These are phyloP conservation scores for Eurosta solidaginis DNA, from an alignment of 1,140 invertebrate species.

Conservation along the genomic window DNA sequence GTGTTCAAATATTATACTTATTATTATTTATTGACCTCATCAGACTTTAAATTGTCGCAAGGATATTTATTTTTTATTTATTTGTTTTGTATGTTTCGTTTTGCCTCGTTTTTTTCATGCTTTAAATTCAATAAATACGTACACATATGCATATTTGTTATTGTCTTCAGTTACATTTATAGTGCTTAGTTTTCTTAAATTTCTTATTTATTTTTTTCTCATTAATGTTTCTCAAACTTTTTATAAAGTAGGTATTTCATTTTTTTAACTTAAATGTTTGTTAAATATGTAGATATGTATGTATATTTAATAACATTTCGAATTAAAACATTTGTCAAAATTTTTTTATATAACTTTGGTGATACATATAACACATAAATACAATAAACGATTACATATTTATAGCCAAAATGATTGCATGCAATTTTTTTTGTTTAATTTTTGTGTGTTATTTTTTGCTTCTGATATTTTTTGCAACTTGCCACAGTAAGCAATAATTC, in stretches of 20 bases:
- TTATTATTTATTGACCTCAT: slow-evolving; percentile 51
- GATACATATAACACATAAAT: neutral
- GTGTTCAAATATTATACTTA: neutral
- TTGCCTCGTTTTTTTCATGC: slow-evolving; percentile 17
- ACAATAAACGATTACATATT: neutral
- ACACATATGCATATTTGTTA: slow-evolving; percentile 31
- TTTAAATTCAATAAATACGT: slow-evolving; percentile 31
- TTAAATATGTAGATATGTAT: too few relatives aligned
- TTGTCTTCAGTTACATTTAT: slow-evolving; percentile 41
- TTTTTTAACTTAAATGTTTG: too few relatives aligned
- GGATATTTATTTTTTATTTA: slow-evolving; percentile 33
- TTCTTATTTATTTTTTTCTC: too few relatives aligned
- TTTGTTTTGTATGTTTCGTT: slow-evolving; percentile 24
- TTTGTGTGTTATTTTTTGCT: neutral
- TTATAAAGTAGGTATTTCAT: too few relatives aligned
- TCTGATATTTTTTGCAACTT: neutral
- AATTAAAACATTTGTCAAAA: too few relatives aligned
- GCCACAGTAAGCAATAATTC: neutral
- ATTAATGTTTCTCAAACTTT: too few relatives aligned
- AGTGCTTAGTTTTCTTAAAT: too few relatives aligned
- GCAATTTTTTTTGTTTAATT: neutral
- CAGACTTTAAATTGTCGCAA: slow-evolving; percentile 55
- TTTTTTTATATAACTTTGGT: neutral
- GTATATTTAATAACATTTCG: too few relatives aligned
- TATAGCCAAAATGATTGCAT: neutral